Percentiles rank a stretch among this genome's conserved stretches.
Conservation (phyloP, 2,113 vertebrate genomes). For the Acrocephalus kingi region DNA sequence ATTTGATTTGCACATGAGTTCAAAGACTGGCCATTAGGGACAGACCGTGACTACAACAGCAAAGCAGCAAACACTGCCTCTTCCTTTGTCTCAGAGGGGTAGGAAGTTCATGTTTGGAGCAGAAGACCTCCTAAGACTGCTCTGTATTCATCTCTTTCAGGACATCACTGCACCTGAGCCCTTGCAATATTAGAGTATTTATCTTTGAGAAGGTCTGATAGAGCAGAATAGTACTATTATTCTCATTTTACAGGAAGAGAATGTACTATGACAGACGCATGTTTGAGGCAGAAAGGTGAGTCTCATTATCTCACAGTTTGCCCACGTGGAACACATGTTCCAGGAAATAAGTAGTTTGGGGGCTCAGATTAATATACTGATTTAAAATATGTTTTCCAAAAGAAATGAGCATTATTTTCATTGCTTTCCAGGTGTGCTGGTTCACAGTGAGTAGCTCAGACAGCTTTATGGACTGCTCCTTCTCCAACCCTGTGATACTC, state of each 20-base stretch:
- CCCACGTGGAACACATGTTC: accelerated
- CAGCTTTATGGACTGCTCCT: not conserved
- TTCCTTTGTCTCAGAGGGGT: not conserved
- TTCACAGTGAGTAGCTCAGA: not conserved
- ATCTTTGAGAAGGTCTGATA: not conserved
- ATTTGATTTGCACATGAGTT: not conserved
- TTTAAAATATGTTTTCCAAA: not conserved
- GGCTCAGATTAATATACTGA: not conserved
- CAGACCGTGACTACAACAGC: not conserved
- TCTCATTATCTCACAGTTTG: not conserved
- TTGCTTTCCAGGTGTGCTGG: not conserved
- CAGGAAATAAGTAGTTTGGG: not conserved
- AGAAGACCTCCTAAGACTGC: not conserved
- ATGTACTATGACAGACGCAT: not conserved
- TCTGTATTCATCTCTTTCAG: not conserved
- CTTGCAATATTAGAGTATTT: not conserved
- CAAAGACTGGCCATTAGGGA: not conserved
- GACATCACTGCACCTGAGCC: not conserved
- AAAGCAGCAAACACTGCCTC: not conserved
- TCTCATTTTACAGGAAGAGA: not conserved
- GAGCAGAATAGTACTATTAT: not conserved
- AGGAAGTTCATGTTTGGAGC: not conserved
- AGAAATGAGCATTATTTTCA: not conserved
- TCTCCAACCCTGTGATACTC: not conserved
- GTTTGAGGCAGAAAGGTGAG: not conserved